A percentile compares a stretch with the other conserved stretches of the same genome.
Conservation (phyloP, 1,140 invertebrate species). For the Chrysoperla carnea region DNA sequence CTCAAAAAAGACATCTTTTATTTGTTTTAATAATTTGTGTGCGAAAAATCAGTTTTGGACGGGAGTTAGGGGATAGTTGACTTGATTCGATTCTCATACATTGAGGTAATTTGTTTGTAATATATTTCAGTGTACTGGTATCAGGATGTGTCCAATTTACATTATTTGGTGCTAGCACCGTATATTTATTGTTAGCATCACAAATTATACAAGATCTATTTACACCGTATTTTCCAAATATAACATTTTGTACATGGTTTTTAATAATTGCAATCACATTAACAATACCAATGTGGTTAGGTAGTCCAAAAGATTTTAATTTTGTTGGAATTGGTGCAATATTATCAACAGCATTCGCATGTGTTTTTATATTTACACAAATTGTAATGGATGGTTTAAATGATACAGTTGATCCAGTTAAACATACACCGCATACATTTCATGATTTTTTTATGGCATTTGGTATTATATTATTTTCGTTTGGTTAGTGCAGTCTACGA, state of each 20-base stretch:
- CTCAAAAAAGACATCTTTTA: too few relatives aligned
- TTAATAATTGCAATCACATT: conserved; percentile 39
- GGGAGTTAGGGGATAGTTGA: too few relatives aligned
- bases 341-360: conserved; percentile 32
- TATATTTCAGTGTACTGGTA: conserved; percentile 21
- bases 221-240: conserved; percentile 19
- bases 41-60: too few relatives aligned
- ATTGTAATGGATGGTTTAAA: conserved; percentile 27
- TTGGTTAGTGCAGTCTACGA: too few relatives aligned
- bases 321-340: conserved; percentile 33
- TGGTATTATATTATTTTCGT: conserved; percentile 45
- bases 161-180: conserved; percentile 47
- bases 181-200: conserved; percentile 47
- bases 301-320: conserved; percentile 53
- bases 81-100: too few relatives aligned
- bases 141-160: conserved; percentile 38
- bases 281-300: conserved; percentile 45
- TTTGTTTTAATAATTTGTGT: too few relatives aligned
- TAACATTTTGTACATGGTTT: conserved; percentile 41
- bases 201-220: conserved; percentile 41
- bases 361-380: conserved; percentile 36
- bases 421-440: conserved; percentile 22
- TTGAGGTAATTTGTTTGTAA: too few relatives aligned
- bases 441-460: conserved; percentile 40
- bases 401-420: conserved; percentile 17